Base-by-base conservation (phyloP, 2,797 vertebrate species). In the Apodemus agrarius region DNA sequence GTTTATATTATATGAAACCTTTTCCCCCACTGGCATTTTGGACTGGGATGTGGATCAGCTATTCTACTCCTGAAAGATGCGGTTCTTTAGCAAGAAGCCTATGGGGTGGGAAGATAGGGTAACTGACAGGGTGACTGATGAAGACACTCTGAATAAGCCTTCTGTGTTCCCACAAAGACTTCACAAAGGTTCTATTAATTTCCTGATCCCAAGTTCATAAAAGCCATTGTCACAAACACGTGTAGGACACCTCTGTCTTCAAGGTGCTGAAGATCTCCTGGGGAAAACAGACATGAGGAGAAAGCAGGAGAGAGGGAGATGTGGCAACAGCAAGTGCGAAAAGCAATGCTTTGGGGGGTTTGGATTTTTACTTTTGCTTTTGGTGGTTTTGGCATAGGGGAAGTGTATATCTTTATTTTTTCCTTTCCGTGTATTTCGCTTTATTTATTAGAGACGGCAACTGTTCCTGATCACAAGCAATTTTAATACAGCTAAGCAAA, bases 1-100 rank as follows among this genome's bases (percentile, higher is more conserved):
- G 97, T 96, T 97, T 95, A 86, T 79, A 96, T 74, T 94, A 84
- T 81, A 94, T 1, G 10, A 94, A 97, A 96, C 80, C 80, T 96
- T 97, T 96, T 57, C 88, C 61, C 81, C 61, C 85, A 80, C 9
- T 69, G 54, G 96, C 92, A 96, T 89, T 96, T 97, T 96, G 65
- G 87, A 72, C 40, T 89, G 91, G 79, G 95, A 59, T 93, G 67
- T 89, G 97, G 95, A 97, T 80, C 91, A 94, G 92, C 82, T 88
- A 87, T n/a, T 90, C 84, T 80, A 93, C 46, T 93, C 57, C 81
- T 82, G 40, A 94, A 91, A 59, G 63, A 96, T 59, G 76, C 74
- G 59, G 69, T 93, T 93, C 81, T 91, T 89, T 84, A 85, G 37
- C 43, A 94, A 85, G 85, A 84, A 90, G 43, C n/a, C 40, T 90